Evolutionary conservation across 2,113 vertebrate species (phyloP).

Genomic region (Hemibagrus wyckioides): DNA sequence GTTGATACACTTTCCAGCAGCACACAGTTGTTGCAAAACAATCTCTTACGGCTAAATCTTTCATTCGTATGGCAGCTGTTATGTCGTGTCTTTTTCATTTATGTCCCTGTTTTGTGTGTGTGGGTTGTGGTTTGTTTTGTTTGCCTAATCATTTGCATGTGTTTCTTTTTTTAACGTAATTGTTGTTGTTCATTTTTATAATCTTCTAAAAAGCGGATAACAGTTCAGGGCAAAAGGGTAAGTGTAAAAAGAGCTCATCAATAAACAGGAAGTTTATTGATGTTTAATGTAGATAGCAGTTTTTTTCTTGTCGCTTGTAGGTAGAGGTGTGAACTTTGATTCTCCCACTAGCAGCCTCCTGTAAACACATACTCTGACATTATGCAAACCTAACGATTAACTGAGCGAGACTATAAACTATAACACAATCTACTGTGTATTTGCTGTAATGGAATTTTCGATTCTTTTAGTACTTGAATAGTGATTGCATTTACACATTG

Average conservation of each 20-base stretch:
- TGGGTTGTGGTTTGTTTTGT: not conserved
- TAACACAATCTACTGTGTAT: not conserved
- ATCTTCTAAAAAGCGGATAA: slow-evolving; percentile 70
- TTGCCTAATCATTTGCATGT: slow-evolving; percentile 47
- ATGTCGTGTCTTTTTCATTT: slow-evolving; percentile 24
- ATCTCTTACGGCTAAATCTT: not conserved
- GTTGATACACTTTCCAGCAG: not conserved
- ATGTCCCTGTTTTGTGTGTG: slow-evolving; percentile 11
- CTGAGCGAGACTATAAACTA: not conserved
- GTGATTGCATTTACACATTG: not conserved
- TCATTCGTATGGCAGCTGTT: not conserved
- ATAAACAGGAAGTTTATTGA: slow-evolving; percentile 42
- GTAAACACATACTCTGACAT: not conserved
- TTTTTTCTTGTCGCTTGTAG: not conserved
- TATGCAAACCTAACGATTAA: not conserved
- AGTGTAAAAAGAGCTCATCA: slow-evolving; percentile 60
- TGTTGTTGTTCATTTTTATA: slow-evolving; percentile 66
- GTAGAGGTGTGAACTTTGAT: not conserved
- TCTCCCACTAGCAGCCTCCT: not conserved
- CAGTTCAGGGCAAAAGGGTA: slow-evolving; percentile 70
- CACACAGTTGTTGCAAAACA: not conserved
- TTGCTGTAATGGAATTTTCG: too few relatives aligned
- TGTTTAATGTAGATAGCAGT: not conserved
- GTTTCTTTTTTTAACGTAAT: slow-evolving; percentile 57
- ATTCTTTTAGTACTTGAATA: not conserved